Conservation (phyloP, 1,140 invertebrate genomes). For the Lithobius niger region DNA sequence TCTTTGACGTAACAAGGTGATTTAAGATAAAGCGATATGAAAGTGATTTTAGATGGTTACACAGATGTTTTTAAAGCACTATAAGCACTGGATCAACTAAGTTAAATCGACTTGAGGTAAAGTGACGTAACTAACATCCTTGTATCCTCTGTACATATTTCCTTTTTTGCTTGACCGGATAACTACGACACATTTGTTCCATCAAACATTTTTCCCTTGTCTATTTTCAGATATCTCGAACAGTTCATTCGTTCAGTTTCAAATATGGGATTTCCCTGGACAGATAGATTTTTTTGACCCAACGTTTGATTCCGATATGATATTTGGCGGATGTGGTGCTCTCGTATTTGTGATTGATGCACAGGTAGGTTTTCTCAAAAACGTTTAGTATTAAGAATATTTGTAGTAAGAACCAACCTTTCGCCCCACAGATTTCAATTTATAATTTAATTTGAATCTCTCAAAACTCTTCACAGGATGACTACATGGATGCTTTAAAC, state of each 20-base stretch:
- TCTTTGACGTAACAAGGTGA: too few species aligned
- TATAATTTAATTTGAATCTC: neutral
- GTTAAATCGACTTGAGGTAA: too few species aligned
- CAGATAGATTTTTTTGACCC: constrained; percentile 97
- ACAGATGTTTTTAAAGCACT: too few species aligned
- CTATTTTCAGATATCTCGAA: constrained; percentile 49
- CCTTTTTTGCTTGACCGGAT: too few species aligned
- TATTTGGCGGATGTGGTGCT: constrained; percentile 88
- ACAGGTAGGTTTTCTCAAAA: constrained; percentile 47
- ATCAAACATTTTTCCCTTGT: too few species aligned
- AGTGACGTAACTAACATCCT: too few species aligned
- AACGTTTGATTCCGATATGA: constrained; percentile 87
- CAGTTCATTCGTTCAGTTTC: constrained; percentile 97
- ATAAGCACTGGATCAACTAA: too few species aligned
- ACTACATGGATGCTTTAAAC: constrained; percentile 88
- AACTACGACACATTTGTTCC: too few species aligned
- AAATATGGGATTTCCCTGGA: constrained; percentile 99
- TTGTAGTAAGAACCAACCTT: neutral
- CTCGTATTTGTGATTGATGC: constrained; percentile 99
- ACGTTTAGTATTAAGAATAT: neutral
- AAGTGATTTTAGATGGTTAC: too few species aligned
- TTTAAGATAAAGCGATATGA: too few species aligned
- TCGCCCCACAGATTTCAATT: neutral
- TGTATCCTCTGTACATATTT: too few species aligned
- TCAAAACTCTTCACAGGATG: constrained; percentile 48